phyloP scores from a whole-genome alignment of 2,113 vertebrate species.

The Sceloporus tristichus region DNA sequence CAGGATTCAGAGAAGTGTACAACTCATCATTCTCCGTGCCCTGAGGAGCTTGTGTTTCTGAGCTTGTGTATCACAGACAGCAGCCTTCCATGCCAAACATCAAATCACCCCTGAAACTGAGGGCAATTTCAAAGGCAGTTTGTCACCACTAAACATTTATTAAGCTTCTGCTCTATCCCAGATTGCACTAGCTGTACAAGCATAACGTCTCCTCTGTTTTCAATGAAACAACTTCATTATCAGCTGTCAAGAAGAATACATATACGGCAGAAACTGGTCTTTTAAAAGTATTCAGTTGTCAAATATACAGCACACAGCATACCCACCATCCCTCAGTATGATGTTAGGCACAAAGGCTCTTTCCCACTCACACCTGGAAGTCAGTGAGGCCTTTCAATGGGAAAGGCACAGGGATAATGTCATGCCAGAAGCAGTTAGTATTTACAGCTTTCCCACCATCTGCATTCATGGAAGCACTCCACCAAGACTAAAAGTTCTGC shows the following conservation, averaged over 20 bases:
- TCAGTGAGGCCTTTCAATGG: not conserved
- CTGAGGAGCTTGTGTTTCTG: not conserved
- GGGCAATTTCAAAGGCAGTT: conserved; percentile 8
- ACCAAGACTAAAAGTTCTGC: not conserved
- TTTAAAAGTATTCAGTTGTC: not conserved
- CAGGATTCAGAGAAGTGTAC: not conserved
- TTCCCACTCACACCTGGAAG: not conserved
- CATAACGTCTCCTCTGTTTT: not conserved
- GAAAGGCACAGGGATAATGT: not conserved
- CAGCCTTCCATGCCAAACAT: not conserved
- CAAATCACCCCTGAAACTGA: not conserved
- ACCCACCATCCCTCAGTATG: not conserved
- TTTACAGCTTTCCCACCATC: too few relatives aligned
- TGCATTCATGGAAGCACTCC: not conserved
- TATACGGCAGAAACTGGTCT: not conserved
- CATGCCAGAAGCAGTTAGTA: not conserved
- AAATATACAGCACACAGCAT: not conserved
- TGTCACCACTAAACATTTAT: not conserved
- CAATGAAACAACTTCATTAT: not conserved
- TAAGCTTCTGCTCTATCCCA: not conserved
- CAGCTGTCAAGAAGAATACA: not conserved
- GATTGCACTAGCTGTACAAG: not conserved
- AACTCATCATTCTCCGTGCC: not conserved
- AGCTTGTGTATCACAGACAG: not conserved
- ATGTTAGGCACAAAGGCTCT: not conserved